Evolutionary conservation across 2,797 vertebrate genomes (phyloP).

Genomic region (Acanthurus lineatus): DNA sequence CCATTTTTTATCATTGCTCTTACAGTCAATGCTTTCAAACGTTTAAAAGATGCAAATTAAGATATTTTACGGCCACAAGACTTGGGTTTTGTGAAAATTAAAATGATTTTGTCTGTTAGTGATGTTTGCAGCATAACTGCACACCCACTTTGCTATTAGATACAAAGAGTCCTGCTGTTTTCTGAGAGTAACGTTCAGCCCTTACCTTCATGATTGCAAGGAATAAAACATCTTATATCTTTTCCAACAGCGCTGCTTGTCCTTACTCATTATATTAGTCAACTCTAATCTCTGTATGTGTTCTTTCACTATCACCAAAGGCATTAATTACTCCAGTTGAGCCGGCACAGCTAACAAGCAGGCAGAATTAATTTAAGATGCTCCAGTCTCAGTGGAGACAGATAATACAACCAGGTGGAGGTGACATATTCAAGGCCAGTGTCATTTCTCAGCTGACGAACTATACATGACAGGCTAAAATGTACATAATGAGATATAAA

Average conservation of each 20-base stretch:
- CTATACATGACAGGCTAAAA: background rate
- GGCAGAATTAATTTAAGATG: constrained; percentile 15
- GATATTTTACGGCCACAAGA: background rate
- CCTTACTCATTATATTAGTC: constrained; percentile 33
- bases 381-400: background rate
- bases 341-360: constrained; percentile 12
- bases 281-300: constrained; percentile 35
- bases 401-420: background rate
- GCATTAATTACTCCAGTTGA: constrained; percentile 24
- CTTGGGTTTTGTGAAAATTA: no score
- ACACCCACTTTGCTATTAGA: no score
- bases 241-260: background rate
- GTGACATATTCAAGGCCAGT: background rate
- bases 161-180: no score
- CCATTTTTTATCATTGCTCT: background rate
- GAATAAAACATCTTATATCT: background rate
- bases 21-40: background rate
- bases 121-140: no score
- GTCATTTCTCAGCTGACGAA: background rate
- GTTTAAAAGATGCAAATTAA: background rate
- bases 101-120: no score
- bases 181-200: no score
- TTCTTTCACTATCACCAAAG: constrained; percentile 19
- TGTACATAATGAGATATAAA: background rate
- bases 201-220: no score